A percentile compares a stretch with the other conserved stretches of the same genome.
Conservation (phyloP, 2,113 vertebrate genomes). For the Plestiodon gilberti region DNA sequence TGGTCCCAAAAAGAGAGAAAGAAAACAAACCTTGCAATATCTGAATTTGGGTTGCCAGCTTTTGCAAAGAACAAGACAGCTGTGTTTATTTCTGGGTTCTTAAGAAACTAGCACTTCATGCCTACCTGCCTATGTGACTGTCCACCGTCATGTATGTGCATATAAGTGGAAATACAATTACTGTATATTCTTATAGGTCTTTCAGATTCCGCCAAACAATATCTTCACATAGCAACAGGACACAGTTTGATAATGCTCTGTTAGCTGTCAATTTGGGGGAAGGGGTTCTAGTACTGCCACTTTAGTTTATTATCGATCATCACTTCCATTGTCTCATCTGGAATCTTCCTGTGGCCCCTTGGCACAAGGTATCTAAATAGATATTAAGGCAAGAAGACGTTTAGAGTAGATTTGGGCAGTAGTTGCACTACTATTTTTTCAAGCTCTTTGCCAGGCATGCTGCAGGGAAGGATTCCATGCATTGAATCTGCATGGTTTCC, state of each 20-base stretch:
- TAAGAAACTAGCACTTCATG: too few relatives aligned
- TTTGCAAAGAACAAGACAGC: conserved; percentile 31
- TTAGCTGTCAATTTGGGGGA: neutral
- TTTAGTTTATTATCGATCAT: neutral
- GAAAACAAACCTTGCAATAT: conserved; percentile 40
- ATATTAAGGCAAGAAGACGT: conserved; percentile 3
- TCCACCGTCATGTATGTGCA: neutral
- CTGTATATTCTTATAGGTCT: neutral
- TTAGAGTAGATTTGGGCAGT: conserved; percentile 29
- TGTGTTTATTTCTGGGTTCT: conserved; percentile 39
- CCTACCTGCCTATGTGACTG: neutral
- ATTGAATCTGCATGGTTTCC: neutral
- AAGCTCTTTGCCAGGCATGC: neutral
- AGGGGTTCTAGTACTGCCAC: neutral
- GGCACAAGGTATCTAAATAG: neutral
- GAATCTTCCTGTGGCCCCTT: conserved; percentile 26
- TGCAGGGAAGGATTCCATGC: neutral
- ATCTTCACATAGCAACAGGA: neutral
- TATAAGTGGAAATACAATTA: conserved; percentile 1
- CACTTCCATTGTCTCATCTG: neutral
- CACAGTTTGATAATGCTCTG: neutral
- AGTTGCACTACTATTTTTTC: neutral
- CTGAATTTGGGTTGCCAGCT: conserved; percentile 52
- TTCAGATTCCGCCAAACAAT: neutral
- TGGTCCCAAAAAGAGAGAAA: too few relatives aligned